Evolutionary conservation across 1,140 invertebrate genomes (phyloP), one percentile per base, ranked within the genome.

Genomic region (Battus philenor): DNA sequence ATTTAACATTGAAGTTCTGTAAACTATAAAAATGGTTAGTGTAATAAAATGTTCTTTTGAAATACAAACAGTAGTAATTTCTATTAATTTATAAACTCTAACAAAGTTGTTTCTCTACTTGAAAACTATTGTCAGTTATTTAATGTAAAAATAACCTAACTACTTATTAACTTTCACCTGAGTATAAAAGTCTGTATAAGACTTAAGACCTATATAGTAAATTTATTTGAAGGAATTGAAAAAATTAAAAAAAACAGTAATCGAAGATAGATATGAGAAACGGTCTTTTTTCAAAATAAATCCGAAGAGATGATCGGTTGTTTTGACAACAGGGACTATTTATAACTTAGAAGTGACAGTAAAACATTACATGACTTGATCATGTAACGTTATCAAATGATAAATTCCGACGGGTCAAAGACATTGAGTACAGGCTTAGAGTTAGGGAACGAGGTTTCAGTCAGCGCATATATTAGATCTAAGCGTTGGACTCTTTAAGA

Each of bases 401-500:
- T n/a, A 29, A 29, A 4, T 29, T 16, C 24, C 38, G 38, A 41
- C 38, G 24, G 38, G 38, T 29, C 38, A 41, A 11, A 29, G 15
- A 41, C 38, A 18, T 29, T 10, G 24, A 29, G 16, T 15, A 41
- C 12, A 24, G 34, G 20, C 13, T 41, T 41, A 41, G 38, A 17
- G n/a, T 15, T 24, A 27, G 15, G 17, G 26, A 29, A 26, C 20
- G 39, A 43, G 31, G 44, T 29, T 39, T 43, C 30, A 51, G 34
- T 36, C 16, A 26, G 50, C 30, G 16, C 44, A 44, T 39, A 47
- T 17, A 54, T 47, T 53, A 55, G 48, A 39, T 57, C 81, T 93
- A 96, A 85, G 94, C 94, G 77, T 95, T 95, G 43, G 94, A 96
- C 78, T 95, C 94, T 78, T 95, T 95, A 9, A 95, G 87, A 70